Evolutionary conservation across 2,113 vertebrate genomes (phyloP), one percentile per base, ranked within the genome.

Genomic region (Cercopithecus mona): DNA sequence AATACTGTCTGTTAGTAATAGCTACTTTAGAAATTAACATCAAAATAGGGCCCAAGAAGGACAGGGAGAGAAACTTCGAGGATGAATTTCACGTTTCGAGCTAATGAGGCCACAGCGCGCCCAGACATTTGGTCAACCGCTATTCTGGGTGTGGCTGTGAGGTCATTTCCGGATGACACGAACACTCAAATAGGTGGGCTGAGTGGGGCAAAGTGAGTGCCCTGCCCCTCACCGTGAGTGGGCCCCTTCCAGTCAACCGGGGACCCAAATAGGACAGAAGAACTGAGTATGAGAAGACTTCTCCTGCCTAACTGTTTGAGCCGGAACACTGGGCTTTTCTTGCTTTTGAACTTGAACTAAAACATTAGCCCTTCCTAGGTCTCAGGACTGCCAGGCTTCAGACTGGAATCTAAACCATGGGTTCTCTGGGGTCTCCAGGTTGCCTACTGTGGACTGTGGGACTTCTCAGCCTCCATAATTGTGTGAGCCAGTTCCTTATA

Each of bases 21-120:
- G 38, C 23, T 48, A 48, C 59, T 83, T 78, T 70, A 93, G 55
- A 87, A 48, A 7, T 85, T 85, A 92, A 40, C 40, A 80, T 64
- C 50, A 73, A 82, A 93, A 64, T 35, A 85, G 35, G 59, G 27
- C 5, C 17, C 16, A 23, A 22, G 11, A 35, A 92, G 11, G 9
- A 57, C 1, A 32, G 35, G 23, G 3, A 48, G 90, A 57, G 22
- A 40, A 40, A 64, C 90, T 25, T 1, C 5, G 13, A 45, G 27
- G 27, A n/a, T 17, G 2, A 40, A 2, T 48, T 48, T 86, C 43
- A 22, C 30, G 17, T 38, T 4, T 72, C 50, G 64, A 70, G 38
- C 10, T 50, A 12, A 70, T 23, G 23, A 14, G 22, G 32, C 52
- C 52, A 32, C 4, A 22, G 22, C 14, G 4, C 6, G 6, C 5